Percentiles rank a stretch among this genome's conserved stretches.
Evolutionary conservation across 2,888 invertebrate genomes (phyloP).

Genomic region (Myopa tessellatipennis): DNA sequence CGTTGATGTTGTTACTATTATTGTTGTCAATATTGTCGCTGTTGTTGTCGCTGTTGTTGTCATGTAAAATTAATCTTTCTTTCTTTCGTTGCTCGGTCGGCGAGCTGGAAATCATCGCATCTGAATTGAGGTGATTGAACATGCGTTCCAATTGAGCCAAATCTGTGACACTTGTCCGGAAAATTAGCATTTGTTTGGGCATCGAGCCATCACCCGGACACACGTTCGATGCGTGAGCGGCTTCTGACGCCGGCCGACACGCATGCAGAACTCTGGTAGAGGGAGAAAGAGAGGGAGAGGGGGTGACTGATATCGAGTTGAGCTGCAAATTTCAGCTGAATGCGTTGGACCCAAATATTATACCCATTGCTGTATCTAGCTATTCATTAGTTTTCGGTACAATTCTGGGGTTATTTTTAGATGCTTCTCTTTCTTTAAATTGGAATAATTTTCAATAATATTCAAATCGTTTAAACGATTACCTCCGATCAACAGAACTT

Average conservation of each 20-base stretch:
- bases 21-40: constrained; percentile 2
- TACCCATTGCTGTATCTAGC: not conserved
- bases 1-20: not conserved
- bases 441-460: too few species aligned
- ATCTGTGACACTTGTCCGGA: constrained; percentile 43
- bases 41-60: not conserved
- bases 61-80: not conserved
- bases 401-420: too few species aligned
- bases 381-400: not conserved
- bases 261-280: not conserved
- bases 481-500: too few species aligned
- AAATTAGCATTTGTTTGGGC: constrained; percentile 42
- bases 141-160: constrained; percentile 26
- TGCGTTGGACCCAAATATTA: too few species aligned
- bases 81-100: not conserved
- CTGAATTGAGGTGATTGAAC: constrained; percentile 28
- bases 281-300: not conserved
- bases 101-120: constrained; percentile 24
- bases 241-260: too few species aligned
- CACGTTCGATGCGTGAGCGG: not conserved
- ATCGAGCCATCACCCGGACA: not conserved
- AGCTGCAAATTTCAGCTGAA: not conserved
- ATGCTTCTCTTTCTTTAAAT: not conserved
- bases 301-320: not conserved
- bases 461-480: too few species aligned